Percentiles rank a stretch among this genome's conserved stretches.
phyloP scores from a whole-genome alignment of 2,797 vertebrate genomes.

The Chromobotia macracanthus region DNA sequence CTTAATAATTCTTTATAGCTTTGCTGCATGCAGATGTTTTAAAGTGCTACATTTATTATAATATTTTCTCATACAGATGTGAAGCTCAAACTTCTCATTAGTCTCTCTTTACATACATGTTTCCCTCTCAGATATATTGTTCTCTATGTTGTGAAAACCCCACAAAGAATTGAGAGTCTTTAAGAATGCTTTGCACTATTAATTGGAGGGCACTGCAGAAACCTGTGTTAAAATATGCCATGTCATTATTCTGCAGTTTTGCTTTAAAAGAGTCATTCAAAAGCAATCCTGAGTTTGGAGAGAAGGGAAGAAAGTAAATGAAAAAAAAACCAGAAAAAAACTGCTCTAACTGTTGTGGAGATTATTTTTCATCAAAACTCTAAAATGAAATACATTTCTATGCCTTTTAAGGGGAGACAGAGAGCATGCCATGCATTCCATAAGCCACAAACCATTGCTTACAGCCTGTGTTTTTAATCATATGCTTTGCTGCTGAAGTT shows the following conservation, averaged over 20 bases:
- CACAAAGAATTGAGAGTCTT: conserved; percentile 69
- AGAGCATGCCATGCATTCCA: conserved; percentile 35
- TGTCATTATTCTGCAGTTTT: conserved; percentile 77
- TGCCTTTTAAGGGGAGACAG: conserved; percentile 45
- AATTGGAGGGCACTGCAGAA: conserved; percentile 69
- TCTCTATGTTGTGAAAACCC: conserved; percentile 69
- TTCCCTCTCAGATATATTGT: conserved; percentile 65
- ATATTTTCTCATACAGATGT: neutral
- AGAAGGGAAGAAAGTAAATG: conserved; percentile 58
- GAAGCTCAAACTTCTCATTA: conserved; percentile 43
- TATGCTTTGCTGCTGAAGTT: conserved; percentile 47
- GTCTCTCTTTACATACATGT: conserved; percentile 60
- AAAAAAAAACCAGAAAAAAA: conserved; percentile 39
- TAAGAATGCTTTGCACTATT: conserved; percentile 69
- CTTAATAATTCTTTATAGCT: too few species aligned
- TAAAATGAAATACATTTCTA: conserved; percentile 58
- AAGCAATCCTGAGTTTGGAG: conserved; percentile 59
- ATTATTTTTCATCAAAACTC: conserved; percentile 54
- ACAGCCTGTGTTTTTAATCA: conserved; percentile 44
- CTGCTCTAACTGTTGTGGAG: conserved; percentile 17
- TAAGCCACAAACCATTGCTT: conserved; percentile 32
- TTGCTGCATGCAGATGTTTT: too few species aligned
- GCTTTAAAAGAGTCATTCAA: conserved; percentile 76
- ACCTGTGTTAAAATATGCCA: conserved; percentile 70
- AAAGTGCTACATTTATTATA: neutral